Base-by-base conservation (phyloP, 2,888 invertebrate genomes). In the Coleophora flavipennella region DNA sequence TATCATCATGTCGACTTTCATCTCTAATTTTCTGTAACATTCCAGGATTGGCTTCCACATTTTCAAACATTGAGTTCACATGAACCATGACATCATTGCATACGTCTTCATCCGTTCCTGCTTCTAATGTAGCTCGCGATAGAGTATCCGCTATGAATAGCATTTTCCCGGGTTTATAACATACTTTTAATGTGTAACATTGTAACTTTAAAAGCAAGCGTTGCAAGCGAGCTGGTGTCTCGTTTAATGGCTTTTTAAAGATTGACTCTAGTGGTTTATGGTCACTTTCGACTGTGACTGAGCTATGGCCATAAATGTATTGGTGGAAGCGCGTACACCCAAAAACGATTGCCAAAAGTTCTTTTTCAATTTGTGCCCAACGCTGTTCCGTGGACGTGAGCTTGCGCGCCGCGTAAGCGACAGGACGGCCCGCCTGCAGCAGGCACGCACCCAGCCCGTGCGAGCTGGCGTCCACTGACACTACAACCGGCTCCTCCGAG, bases 201-300 rank as follows among this genome's bases (percentile, higher is more conserved):
- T n/a, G n/a, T n/a, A n/a, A n/a, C n/a, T n/a, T n/a, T n/a, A n/a
- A n/a, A n/a, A n/a, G n/a, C n/a, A n/a, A n/a, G n/a, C n/a, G n/a
- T n/a, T n/a, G n/a, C n/a, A n/a, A n/a, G n/a, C n/a, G n/a, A n/a
- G n/a, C n/a, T n/a, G n/a, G n/a, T n/a, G n/a, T n/a, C 43, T 57
- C 57, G 27, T 33, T 38, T 11, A 33, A 13, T 1, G 8, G 13
- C 13, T 13, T 33, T 42, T 51, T 50, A 41, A 61, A 57, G 35
- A 64, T 50, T n/a, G 51, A 9, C 33, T 50, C 58, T 12, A 66
- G 42, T 0, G 59, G 62, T 41, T 58, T 59, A 35, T 65, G 60
- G 43, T 66, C 61, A 31, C 48, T 52, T 13, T 55, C 38, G 3
- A 62, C 51, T 31, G 32, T 42, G 7, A 58, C 39, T 25, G 40